Evolutionary conservation across 2,888 invertebrate species (phyloP), one percentile per base, ranked within the genome.

Genomic region (Euclidia mi): DNA sequence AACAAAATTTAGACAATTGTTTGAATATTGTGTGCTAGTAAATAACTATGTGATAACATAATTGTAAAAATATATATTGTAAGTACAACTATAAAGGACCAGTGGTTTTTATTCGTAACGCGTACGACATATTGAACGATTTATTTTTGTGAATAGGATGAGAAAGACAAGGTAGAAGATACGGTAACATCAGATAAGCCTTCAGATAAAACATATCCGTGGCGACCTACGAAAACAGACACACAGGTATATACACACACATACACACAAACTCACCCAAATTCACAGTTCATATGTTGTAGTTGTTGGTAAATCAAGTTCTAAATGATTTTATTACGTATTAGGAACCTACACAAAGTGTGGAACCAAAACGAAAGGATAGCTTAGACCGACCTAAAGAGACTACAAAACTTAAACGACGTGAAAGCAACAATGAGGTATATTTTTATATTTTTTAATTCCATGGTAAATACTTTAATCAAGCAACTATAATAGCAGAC

Each of bases 151-250:
- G 81, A 90, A 84, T 93, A 94, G 94, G 94, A 88, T 72, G 82
- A 70, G 82, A 85, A 82, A 78, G 79, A 81, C 63, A 81, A 64
- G 50, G 79, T 84, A 79, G 89, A 88, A 82, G 90, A 89, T 74
- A 84, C 82, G 79, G 86, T 86, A 66, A 63, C 81, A 71, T 76
- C 84, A 76, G 85, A 92, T 87, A 91, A 87, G 82, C 83, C 86
- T 81, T 82, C 91, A 81, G 91, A 91, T 80, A 88, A 89, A 78
- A 84, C 84, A 71, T 78, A 88, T 74, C 85, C 89, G 58, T 84
- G 91, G 92, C 93, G 90, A 91, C 88, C 90, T 85, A 87, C 91
- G 84, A 89, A 91, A 85, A 81, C 86, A 79, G 83, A 85, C 69
- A 84, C 80, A 81, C 80, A 87, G 85, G 89, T 85, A 85, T 76